Conservation (phyloP, 2,888 invertebrate genomes). For the Pollenia griseotomentosa region DNA sequence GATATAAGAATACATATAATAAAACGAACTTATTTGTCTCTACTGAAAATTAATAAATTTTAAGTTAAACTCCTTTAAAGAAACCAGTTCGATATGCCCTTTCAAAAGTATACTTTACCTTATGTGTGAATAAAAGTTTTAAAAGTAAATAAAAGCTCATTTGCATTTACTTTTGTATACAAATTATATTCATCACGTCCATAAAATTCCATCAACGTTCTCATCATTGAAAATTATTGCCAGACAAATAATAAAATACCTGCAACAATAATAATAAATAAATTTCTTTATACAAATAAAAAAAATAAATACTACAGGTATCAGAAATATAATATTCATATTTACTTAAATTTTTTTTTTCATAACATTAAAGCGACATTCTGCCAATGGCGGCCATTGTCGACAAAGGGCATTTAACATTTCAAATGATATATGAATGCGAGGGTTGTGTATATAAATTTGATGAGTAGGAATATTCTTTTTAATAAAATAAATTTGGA, state of each 20-base stretch:
- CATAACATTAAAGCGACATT: constrained; percentile 39
- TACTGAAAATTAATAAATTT: too few species aligned
- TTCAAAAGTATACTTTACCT: constrained; percentile 24
- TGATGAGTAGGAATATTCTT: too few species aligned
- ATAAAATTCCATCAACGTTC: constrained; percentile 6
- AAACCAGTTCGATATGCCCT: neutral
- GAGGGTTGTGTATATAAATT: neutral
- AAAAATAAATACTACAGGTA: constrained; percentile 32
- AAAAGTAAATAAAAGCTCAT: constrained; percentile 22
- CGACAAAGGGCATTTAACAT: constrained; percentile 7
- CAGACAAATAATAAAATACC: constrained; percentile 45
- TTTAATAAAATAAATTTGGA: too few species aligned
- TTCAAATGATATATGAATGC: neutral
- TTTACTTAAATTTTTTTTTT: constrained; percentile 47
- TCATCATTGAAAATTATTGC: neutral
- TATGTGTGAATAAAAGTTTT: neutral
- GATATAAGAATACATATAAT: too few species aligned
- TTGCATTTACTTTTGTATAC: constrained; percentile 25
- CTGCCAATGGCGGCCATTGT: constrained; percentile 17
- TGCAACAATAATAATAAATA: constrained; percentile 41
- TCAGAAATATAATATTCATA: constrained; percentile 26
- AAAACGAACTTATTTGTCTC: too few species aligned
- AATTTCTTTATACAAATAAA: constrained; percentile 18
- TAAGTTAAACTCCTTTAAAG: too few species aligned
- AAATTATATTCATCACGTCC: constrained; percentile 19